Conservation (phyloP, 2,797 vertebrate genomes). For the Clarias laeviceps region DNA sequence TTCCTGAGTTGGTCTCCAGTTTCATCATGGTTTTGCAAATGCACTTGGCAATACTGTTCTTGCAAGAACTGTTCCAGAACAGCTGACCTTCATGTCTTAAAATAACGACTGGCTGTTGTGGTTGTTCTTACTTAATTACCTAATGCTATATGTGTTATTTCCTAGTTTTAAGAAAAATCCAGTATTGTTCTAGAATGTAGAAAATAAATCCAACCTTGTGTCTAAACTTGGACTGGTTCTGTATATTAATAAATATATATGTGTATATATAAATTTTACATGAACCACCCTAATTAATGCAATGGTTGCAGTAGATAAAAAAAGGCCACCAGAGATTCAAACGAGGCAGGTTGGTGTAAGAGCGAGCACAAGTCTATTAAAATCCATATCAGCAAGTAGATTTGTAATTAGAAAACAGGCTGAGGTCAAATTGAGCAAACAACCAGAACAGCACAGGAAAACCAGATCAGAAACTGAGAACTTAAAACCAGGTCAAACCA, state of each 20-base stretch:
- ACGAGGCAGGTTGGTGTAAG: background rate
- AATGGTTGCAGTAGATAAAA: background rate
- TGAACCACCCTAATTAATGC: background rate
- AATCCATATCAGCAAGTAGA: background rate
- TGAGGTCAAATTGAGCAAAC: conserved; percentile 1
- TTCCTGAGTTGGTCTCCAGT: too few species aligned
- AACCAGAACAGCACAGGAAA: background rate
- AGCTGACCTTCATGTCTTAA: too few species aligned
- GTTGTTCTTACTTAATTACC: too few species aligned
- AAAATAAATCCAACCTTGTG: too few species aligned
- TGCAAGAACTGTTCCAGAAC: background rate
- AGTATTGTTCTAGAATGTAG: too few species aligned
- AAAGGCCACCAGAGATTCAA: background rate
- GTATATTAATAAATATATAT: background rate
- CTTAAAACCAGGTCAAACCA: background rate
- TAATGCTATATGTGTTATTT: too few species aligned
- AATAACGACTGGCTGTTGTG: too few species aligned
- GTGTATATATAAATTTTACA: background rate
- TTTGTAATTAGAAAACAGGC: background rate
- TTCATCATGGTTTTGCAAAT: too few species aligned
- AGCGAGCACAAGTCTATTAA: background rate
- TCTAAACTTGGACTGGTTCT: too few species aligned
- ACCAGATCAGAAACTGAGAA: background rate
- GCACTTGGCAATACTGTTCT: too few species aligned
- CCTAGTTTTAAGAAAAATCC: too few species aligned